Evolutionary conservation across 2,113 vertebrate genomes (phyloP).

Genomic region (Donacobius atricapilla): DNA sequence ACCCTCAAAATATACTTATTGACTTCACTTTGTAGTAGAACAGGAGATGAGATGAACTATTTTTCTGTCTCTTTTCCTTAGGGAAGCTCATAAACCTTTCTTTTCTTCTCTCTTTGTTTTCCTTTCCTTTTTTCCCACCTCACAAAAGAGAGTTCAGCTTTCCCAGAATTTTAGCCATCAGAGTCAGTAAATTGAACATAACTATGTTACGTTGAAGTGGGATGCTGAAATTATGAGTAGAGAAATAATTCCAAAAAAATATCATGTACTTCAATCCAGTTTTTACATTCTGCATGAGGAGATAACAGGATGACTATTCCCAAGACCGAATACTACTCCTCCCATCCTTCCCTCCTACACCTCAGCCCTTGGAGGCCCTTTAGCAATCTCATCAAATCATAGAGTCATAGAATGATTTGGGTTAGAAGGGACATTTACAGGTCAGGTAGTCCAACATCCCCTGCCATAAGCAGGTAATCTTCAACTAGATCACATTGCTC

Average conservation of each 20-base stretch:
- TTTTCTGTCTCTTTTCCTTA: neutral
- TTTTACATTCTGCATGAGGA: neutral
- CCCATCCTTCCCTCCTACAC: neutral
- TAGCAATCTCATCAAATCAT: neutral
- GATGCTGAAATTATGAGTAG: neutral
- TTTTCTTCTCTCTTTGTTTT: neutral
- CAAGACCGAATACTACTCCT: neutral
- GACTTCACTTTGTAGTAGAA: neutral
- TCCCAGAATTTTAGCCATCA: neutral
- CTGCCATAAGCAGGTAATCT: neutral
- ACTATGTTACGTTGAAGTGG: neutral
- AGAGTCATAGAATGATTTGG: neutral
- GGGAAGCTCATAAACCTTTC: neutral
- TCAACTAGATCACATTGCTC: neutral
- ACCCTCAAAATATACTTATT: neutral
- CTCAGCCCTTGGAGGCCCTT: neutral
- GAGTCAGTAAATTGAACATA: neutral
- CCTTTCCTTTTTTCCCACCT: fast-evolving
- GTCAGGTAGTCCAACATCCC: neutral
- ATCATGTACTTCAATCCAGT: neutral
- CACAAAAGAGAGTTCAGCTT: neutral
- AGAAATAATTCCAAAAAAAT: neutral
- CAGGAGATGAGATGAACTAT: neutral
- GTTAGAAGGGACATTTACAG: neutral
- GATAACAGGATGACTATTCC: neutral